phyloP scores from a whole-genome alignment of 2,113 vertebrate species.

The Scortum barcoo region DNA sequence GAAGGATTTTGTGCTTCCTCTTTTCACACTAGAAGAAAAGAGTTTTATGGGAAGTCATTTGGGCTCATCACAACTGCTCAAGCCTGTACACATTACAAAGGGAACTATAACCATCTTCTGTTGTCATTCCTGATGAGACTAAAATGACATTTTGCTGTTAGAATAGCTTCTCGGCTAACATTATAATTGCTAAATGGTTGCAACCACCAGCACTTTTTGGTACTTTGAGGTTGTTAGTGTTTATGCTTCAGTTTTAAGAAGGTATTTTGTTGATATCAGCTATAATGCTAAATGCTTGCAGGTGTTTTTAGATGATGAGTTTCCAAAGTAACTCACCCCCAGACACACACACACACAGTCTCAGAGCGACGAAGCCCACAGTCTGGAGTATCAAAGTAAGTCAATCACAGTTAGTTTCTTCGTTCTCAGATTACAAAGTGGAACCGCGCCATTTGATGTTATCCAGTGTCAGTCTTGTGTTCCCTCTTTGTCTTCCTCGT shows the following conservation, averaged over 20 bases:
- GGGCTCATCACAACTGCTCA: neutral
- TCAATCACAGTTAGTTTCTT: slow-evolving; percentile 61
- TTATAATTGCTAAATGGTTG: neutral
- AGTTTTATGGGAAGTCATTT: neutral
- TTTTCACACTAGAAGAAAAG: slow-evolving; percentile 2
- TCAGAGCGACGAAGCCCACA: slow-evolving; percentile 13
- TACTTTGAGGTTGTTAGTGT: neutral
- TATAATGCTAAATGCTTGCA: neutral
- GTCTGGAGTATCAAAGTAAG: slow-evolving; percentile 37
- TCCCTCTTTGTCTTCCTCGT: slow-evolving; percentile 44
- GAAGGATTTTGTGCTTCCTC: slow-evolving; percentile 11
- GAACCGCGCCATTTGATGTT: slow-evolving; percentile 45
- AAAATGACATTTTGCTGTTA: neutral
- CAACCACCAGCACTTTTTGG: slow-evolving; percentile 3
- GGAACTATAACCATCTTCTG: neutral
- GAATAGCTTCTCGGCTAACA: neutral
- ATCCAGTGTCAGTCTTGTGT: slow-evolving; percentile 41
- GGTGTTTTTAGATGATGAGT: neutral
- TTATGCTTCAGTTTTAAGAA: slow-evolving; percentile 29
- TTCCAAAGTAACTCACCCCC: neutral
- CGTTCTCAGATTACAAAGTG: slow-evolving; percentile 64
- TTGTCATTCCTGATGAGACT: neutral
- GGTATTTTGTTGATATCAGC: neutral
- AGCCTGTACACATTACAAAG: neutral
- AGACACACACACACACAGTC: neutral